phyloP scores from a whole-genome alignment of 2,797 vertebrate species.

The Peromyscus aztecus region DNA sequence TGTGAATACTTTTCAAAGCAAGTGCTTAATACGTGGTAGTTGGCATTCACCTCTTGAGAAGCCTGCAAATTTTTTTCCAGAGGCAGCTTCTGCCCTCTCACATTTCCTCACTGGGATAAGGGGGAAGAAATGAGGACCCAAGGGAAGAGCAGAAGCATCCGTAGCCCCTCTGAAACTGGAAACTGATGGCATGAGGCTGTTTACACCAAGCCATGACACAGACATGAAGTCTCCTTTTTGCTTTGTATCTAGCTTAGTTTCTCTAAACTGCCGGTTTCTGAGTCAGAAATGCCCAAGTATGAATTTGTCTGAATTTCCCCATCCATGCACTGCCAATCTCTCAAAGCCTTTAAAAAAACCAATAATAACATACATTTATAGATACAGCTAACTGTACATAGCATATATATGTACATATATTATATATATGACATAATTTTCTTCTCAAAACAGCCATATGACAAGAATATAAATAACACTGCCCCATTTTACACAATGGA shows the following conservation, averaged over 20 bases:
- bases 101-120: background rate
- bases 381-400: background rate
- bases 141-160: background rate
- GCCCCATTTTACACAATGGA: background rate
- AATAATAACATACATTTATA: constrained; percentile 10
- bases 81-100: background rate
- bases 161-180: background rate
- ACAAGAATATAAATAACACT: constrained; percentile 35
- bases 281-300: background rate
- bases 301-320: background rate
- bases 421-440: constrained; percentile 44
- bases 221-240: background rate
- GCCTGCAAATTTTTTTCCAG: too few relatives aligned
- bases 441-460: constrained; percentile 17
- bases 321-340: background rate
- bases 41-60: background rate
- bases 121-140: background rate
- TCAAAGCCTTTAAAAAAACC: constrained; percentile 44
- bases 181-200: accelerated
- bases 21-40: background rate
- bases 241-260: background rate
- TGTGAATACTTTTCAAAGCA: background rate
- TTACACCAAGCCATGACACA: background rate
- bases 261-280: background rate
- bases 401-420: background rate